Base-by-base conservation (phyloP, 2,113 vertebrate genomes). In the Procavia capensis region DNA sequence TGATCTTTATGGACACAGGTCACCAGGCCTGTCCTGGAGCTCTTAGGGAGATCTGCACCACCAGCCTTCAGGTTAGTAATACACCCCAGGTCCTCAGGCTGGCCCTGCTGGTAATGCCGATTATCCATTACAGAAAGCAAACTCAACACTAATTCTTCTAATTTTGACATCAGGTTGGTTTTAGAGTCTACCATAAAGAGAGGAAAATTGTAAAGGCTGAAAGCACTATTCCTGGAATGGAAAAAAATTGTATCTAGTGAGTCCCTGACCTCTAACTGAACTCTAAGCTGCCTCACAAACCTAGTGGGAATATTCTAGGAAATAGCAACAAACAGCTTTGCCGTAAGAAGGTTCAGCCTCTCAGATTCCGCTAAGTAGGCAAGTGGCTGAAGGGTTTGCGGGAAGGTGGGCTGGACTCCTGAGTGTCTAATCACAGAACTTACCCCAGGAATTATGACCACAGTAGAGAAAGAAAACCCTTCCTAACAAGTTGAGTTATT, bases 391-490 rank as follows among this genome's bases (percentile, higher is more conserved):
- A 61, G 36, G 45, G 31, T 39, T 91, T 81, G 43, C 36, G 9
- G 31, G 86, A 87, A 85, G 92, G 87, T 39, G 16, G 29, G 39
- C 3, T 85, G 43, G 72, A 57, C 72, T 0, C 25, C 6, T 45
- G 3, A 68, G 17, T 11, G 3, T 24, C 43, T 29, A 70, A 84
- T 57, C 41, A 81, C 3, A 3, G 8, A 88, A 8, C 27, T 13
- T 27, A 1, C 13, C n/a, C 45, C 31, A 25, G n/a, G 20, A 88
- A 63, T 63, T 36, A 59, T 9, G 41, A 24, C 41, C 22, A 91
- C 59, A 25, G 39, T 50, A 13, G 19, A 24, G 93, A 96, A 54
- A n/a, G 1, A 81, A 94, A 90, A 57, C 43, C 47, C 34, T 79
- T 82, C 41, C 36, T 79, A 82, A 68, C 7, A 79, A 10, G 70